Base-by-base conservation (phyloP, 2,888 invertebrate genomes). In the Phragmatobia fuliginosa region DNA sequence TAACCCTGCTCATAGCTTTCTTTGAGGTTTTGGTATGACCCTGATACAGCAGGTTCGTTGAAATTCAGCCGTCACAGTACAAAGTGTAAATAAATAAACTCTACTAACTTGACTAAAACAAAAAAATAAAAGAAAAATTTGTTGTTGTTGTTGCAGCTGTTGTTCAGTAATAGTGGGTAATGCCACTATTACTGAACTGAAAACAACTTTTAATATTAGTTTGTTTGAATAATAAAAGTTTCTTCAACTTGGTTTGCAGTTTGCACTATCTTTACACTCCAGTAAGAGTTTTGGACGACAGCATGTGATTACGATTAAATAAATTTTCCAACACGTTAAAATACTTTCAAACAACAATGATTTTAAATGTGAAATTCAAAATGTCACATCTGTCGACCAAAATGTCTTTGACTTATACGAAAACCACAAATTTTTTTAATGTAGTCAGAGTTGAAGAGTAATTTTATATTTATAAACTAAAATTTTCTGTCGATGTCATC, bases 331-430 rank as follows among this genome's bases (percentile, higher is more conserved):
- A 28, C 28, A 62, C 8, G 38, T 18, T 41, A 4, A 14, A 41
- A 62, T 62, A 62, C 8, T 18, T 28, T 33, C 18, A 38, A 41
- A 41, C 38, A 28, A 28, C 21, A 4, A 18, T 41, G 28, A 38
- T 28, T 18, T 62, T 28, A 41, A 36, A 64, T 10, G 28, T 64
- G 36, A 56, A 21, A 8, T n/a, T 32, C 32, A 45, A 32, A 63
- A n/a, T 36, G 64, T 64, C 56, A 64, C 64, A 64, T 64, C 64
- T 56, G 64, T 64, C 64, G 64, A 64, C 64, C 64, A 64, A 64
- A 64, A 64, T 64, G 52, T 36, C 1, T 28, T 56, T 36, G 64
- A 64, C 49, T n/a, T 45, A 18, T 28, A 36, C 36, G 4, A 36
- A 25, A 52, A 52, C 14, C 11, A 14, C 14, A 25, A 64, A n/a